These are phyloP conservation scores for Mycteria americana DNA, from an alignment of 2,797 vertebrate species.

Conservation along the genomic window DNA sequence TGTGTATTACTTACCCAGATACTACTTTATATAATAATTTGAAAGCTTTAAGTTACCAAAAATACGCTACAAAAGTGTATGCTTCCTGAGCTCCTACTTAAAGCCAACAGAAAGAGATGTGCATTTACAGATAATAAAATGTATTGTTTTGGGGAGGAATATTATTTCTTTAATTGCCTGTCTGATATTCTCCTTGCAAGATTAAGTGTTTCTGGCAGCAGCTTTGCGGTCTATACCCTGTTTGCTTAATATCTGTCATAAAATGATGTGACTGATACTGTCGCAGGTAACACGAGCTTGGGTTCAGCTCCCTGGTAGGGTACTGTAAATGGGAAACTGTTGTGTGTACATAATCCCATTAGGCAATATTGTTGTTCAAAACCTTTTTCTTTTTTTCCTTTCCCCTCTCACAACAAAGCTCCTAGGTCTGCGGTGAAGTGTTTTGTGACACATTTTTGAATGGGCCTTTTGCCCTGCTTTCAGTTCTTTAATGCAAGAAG, in stretches of 20 bases:
- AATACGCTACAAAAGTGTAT: neutral
- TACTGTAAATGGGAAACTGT: neutral
- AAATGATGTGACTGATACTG: neutral
- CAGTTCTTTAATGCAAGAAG: slow-evolving; percentile 29
- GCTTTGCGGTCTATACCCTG: neutral
- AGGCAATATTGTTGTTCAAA: slow-evolving; percentile 21
- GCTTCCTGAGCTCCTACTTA: neutral
- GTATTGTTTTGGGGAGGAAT: neutral
- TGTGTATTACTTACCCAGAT: neutral
- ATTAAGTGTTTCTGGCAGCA: neutral
- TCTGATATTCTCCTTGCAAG: neutral
- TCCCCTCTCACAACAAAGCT: neutral
- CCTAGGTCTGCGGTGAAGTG: neutral
- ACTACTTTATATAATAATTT: neutral
- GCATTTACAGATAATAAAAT: neutral
- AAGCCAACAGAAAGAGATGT: neutral
- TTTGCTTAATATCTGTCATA: neutral
- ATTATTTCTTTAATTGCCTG: neutral
- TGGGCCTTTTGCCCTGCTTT: slow-evolving; percentile 44
- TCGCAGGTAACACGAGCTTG: neutral
- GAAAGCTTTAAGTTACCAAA: neutral
- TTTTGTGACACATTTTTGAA: slow-evolving; percentile 54
- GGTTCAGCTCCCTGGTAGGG: neutral
- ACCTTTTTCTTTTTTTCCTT: neutral
- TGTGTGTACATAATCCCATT: neutral